Evolutionary conservation across 2,797 vertebrate genomes (phyloP), one percentile per base, ranked within the genome.

Genomic region (Anomalospiza imberbis): DNA sequence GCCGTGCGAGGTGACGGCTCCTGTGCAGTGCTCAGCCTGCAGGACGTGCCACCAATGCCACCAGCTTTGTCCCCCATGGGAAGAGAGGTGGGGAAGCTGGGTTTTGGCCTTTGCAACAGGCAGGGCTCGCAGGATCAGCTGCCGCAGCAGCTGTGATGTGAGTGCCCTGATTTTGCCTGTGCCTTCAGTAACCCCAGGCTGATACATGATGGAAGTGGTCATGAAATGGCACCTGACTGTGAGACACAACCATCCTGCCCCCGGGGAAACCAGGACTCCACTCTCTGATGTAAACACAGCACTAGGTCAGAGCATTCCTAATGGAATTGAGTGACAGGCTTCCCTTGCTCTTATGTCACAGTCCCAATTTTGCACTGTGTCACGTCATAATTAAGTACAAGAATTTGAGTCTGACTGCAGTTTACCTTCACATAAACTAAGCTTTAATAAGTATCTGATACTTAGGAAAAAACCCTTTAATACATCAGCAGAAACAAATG

Each of bases 91-190:
- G 44, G 77, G 22, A 31, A 28, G 19, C 18, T 7, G 36, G 1
- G 15, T 0, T 32, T 45, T 48, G 29, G 25, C 32, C 26, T 61
- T 57, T 65, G 26, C 51, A 11, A 36, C 0, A 5, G 0, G 0
- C 22, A 17, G 53, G 21, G 12, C 53, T 75, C 2, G 13, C 9
- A 31, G 25, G 62, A 58, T 57, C 74, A 42, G 48, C 78, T 60
- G 24, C 32, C 0, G 1, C 50, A 12, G 54, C 0, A 0, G 34
- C 31, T 12, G 45, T 48, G 54, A 47, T 12, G 11, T 17, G 24
- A 13, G 26, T 7, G 71, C 24, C 34, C 34, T 2, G 22, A 3
- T 26, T 21, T 15, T 1, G 0, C 31, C 22, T 9, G 24, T 65
- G 50, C 25, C 42, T 51, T 57, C 11, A 2, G 42, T 17, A 61